Conservation (phyloP, 2,888 invertebrate genomes). For the Cheilosia grossa region DNA sequence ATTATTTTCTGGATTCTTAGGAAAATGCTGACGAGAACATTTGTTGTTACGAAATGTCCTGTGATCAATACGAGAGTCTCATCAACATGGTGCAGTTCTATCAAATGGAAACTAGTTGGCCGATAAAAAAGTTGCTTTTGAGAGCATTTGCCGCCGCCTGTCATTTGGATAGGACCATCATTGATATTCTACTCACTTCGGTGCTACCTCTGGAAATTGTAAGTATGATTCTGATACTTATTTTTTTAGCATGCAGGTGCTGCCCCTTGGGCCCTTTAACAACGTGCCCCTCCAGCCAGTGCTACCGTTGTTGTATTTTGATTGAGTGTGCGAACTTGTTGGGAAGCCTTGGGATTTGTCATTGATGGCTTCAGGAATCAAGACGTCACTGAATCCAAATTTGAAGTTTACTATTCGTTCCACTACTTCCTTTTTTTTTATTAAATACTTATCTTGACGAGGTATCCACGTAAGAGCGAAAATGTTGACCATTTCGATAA, state of each 20-base stretch:
- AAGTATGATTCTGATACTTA: conserved; percentile 82
- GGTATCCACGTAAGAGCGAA: background rate
- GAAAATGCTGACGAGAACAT: conserved; percentile 96
- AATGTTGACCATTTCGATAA: background rate
- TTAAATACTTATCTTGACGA: no score
- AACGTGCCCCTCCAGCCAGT: no score
- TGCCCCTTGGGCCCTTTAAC: no score
- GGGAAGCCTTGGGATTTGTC: no score
- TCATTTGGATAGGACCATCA: conserved; percentile 90
- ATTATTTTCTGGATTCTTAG: conserved; percentile 84
- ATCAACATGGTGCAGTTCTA: conserved; percentile 95
- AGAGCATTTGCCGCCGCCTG: conserved; percentile 95
- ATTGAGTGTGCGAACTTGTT: no score
- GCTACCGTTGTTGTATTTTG: no score
- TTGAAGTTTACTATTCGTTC: no score
- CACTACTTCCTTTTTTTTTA: no score
- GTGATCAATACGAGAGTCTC: conserved; percentile 92
- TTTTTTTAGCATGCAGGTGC: background rate
- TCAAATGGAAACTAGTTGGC: conserved; percentile 97
- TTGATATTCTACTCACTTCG: conserved; percentile 93
- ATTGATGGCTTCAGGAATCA: no score
- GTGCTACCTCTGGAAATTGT: conserved; percentile 96
- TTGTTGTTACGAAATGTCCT: conserved; percentile 92
- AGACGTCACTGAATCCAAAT: no score
- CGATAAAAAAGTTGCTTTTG: conserved; percentile 91